Percentiles rank a stretch among this genome's conserved stretches.
Evolutionary conservation across 2,113 vertebrate species (phyloP).

Genomic region (Cephalopterus ornatus): DNA sequence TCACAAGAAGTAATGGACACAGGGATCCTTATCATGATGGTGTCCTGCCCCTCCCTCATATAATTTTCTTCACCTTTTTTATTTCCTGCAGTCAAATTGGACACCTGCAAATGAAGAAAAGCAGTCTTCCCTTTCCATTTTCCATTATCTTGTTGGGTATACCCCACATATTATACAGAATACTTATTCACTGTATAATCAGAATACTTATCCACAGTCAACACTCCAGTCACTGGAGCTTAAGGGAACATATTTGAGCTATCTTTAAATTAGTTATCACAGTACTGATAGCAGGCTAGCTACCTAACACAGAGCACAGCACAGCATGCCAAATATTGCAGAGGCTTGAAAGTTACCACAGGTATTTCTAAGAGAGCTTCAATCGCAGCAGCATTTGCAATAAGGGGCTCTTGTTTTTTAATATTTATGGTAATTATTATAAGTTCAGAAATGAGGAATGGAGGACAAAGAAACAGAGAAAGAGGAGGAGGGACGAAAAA

Average conservation of each 20-base stretch:
- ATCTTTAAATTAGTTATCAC: slow-evolving; percentile 49
- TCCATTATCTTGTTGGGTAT: not conserved
- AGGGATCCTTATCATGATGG: not conserved
- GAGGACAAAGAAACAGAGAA: not conserved
- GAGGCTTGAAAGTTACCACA: not conserved
- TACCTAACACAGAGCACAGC: not conserved
- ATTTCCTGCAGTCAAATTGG: not conserved
- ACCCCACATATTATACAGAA: not conserved
- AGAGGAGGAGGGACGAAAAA: not conserved
- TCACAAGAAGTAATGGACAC: not conserved
- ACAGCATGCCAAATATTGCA: not conserved
- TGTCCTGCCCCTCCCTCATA: not conserved
- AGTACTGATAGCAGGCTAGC: not conserved
- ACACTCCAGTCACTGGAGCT: slow-evolving; percentile 1
- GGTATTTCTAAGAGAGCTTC: not conserved
- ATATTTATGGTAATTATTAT: not conserved
- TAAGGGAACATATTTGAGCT: slow-evolving; percentile 23
- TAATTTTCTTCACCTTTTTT: not conserved
- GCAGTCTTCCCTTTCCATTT: not conserved
- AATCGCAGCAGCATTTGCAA: not conserved
- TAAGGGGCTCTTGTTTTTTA: not conserved
- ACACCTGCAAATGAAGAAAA: not conserved
- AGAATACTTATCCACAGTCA: slow-evolving; percentile 40
- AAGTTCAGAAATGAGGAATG: not conserved
- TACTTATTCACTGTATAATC: slow-evolving; percentile 25